Evolutionary conservation across 2,113 vertebrate species (phyloP).

Genomic region (Platysteira castanea): DNA sequence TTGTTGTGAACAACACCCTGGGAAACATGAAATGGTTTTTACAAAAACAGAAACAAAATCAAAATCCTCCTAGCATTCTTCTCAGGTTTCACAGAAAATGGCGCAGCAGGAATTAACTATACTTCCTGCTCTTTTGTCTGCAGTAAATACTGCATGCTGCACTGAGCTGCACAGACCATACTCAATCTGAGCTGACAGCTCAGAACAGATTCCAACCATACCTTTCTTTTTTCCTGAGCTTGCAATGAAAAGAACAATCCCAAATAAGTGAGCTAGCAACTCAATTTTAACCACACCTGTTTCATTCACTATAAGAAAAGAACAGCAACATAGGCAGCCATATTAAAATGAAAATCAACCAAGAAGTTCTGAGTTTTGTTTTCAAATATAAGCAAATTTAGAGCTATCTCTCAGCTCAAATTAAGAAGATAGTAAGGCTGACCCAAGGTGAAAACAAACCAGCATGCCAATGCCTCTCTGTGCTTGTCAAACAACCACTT

Average conservation of each 20-base stretch:
- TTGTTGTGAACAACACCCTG: not conserved
- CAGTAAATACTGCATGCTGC: not conserved
- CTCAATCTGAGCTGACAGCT: not conserved
- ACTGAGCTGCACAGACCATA: not conserved
- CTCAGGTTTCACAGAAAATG: not conserved
- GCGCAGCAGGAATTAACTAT: not conserved
- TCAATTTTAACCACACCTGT: not conserved
- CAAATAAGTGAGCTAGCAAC: not conserved
- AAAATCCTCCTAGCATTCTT: not conserved
- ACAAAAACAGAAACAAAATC: not conserved
- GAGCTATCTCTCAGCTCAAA: not conserved
- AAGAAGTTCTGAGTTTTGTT: not conserved
- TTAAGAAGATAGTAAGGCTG: not conserved
- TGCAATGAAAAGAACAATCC: not conserved
- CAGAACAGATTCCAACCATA: not conserved
- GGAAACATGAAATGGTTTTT: not conserved
- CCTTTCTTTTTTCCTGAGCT: not conserved
- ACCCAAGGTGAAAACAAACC: not conserved
- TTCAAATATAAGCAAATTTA: not conserved
- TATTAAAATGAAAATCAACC: not conserved
- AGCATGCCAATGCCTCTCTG: not conserved
- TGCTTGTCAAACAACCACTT: not conserved
- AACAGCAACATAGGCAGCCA: not conserved
- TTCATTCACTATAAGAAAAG: not conserved
- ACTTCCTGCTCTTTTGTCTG: not conserved